Percentiles rank a stretch among this genome's conserved stretches.
These are phyloP conservation scores for Schrankia costaestrigalis DNA, from an alignment of 2,888 invertebrate genomes.

Conservation along the genomic window DNA sequence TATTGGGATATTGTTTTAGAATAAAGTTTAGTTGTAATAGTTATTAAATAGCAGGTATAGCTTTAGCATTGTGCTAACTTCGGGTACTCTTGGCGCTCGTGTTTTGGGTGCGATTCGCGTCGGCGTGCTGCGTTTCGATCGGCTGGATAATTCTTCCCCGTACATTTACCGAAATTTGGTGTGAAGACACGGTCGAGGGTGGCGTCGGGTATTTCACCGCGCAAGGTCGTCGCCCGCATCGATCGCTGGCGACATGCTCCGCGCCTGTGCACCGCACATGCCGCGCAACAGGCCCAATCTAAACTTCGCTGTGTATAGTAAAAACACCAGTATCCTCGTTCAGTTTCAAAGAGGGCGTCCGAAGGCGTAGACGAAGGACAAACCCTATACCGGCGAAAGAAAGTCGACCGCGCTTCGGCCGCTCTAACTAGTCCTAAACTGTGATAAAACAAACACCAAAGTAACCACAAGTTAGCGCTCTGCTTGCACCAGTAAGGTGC, in stretches of 20 bases:
- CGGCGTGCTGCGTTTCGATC: slow-evolving; percentile 10
- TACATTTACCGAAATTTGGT: slow-evolving; percentile 21
- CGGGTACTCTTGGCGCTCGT: not conserved
- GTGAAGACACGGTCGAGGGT: slow-evolving; percentile 14
- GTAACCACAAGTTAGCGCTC: slow-evolving; percentile 23
- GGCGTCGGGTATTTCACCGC: slow-evolving; percentile 33
- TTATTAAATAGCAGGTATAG: no score
- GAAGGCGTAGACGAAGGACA: slow-evolving; percentile 59
- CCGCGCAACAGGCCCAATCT: slow-evolving; percentile 52
- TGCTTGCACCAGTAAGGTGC: not conserved
- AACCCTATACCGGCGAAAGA: slow-evolving; percentile 34
- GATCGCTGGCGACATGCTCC: slow-evolving; percentile 50
- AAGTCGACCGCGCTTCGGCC: slow-evolving; percentile 26
- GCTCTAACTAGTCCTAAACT: slow-evolving; percentile 22
- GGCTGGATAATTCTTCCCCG: slow-evolving; percentile 7
- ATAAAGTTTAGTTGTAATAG: no score
- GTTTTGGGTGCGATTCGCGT: not conserved
- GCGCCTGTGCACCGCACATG: slow-evolving; percentile 43
- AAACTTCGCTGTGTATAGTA: slow-evolving; percentile 46
- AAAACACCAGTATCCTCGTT: slow-evolving; percentile 47
- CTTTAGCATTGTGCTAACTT: not conserved
- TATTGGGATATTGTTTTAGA: no score
- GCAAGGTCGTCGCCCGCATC: slow-evolving; percentile 66
- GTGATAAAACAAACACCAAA: slow-evolving; percentile 39
- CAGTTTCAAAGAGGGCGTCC: slow-evolving; percentile 64